Conservation (phyloP, 2,888 invertebrate genomes). For the Heliconius ismenius region DNA sequence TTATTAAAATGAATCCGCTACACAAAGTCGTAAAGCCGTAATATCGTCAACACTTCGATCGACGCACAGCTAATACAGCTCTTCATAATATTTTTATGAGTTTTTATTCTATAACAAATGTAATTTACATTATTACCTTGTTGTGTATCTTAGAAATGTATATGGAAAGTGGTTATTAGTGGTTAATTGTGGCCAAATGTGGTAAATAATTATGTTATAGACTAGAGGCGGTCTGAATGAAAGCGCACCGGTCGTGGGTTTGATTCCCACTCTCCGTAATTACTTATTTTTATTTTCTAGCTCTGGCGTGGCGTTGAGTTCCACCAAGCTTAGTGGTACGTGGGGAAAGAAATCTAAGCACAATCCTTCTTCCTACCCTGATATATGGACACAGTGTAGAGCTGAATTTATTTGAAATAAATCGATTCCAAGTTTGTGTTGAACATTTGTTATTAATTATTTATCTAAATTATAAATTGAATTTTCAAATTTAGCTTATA, state of each 20-base stretch:
- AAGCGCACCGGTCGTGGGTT: no score
- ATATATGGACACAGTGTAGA: not conserved
- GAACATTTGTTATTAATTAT: not conserved
- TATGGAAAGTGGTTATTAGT: not conserved
- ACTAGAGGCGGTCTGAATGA: no score
- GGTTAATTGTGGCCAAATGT: not conserved
- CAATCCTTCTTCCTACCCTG: not conserved
- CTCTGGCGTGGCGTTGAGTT: not conserved
- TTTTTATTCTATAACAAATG: not conserved
- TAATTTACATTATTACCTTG: not conserved
- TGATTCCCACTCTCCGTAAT: no score
- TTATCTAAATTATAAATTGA: not conserved
- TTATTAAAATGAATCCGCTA: constrained; percentile 22
- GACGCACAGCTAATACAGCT: not conserved
- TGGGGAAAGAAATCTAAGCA: not conserved
- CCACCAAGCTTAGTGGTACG: not conserved
- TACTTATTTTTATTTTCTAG: no score
- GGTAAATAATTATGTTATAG: not conserved
- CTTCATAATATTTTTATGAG: not conserved
- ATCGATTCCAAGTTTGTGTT: not conserved
- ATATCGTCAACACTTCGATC: constrained; percentile 8
- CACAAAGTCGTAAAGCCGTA: constrained; percentile 14
- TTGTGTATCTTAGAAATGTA: no score
- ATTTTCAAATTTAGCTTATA: not conserved
- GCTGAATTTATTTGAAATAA: not conserved